Conservation (phyloP, 2,797 vertebrate genomes). For the Microcaecilia unicolor region DNA sequence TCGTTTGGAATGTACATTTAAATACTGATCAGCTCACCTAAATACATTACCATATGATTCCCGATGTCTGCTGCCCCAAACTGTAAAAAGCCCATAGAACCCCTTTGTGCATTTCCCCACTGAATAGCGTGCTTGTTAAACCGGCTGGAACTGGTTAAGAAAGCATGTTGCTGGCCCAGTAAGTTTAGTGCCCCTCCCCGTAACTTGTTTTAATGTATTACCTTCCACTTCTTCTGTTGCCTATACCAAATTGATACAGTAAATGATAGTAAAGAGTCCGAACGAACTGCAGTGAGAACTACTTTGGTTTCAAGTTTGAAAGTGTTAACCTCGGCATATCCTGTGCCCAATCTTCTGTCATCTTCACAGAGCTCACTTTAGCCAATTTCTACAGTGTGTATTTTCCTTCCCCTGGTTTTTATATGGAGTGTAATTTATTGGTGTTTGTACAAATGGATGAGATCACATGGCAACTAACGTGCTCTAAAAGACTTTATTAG, state of each 20-base stretch:
- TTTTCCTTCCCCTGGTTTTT: constrained; percentile 12
- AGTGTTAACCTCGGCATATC: constrained; percentile 15
- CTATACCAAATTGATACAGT: constrained; percentile 3
- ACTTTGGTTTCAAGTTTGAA: constrained; percentile 23
- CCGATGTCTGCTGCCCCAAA: too few relatives aligned
- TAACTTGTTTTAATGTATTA: constrained; percentile 1
- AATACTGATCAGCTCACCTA: too few relatives aligned
- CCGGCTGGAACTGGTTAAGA: too few relatives aligned
- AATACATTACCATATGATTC: too few relatives aligned
- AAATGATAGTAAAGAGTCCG: constrained; percentile 15
- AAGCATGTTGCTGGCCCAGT: too few relatives aligned
- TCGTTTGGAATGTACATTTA: too few relatives aligned
- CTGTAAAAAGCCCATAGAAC: too few relatives aligned
- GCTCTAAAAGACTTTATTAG: constrained; percentile 14
- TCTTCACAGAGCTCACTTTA: constrained; percentile 21
- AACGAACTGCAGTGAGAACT: constrained; percentile 16
- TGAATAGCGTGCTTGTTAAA: too few relatives aligned
- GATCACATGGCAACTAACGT: constrained; percentile 2
- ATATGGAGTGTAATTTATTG: constrained; percentile 7
- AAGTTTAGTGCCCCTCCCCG: too few relatives aligned
- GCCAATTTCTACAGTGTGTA: constrained; percentile 5
- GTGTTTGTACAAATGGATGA: constrained; percentile 6
- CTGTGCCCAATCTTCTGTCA: constrained; percentile 14
- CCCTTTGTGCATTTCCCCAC: too few relatives aligned
- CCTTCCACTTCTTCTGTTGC: neutral